A percentile compares a stretch with the other conserved stretches of the same genome.
Conservation (phyloP, 35 echinoderm and acorn worm genomes). For the Apostichopus japonicus region DNA sequence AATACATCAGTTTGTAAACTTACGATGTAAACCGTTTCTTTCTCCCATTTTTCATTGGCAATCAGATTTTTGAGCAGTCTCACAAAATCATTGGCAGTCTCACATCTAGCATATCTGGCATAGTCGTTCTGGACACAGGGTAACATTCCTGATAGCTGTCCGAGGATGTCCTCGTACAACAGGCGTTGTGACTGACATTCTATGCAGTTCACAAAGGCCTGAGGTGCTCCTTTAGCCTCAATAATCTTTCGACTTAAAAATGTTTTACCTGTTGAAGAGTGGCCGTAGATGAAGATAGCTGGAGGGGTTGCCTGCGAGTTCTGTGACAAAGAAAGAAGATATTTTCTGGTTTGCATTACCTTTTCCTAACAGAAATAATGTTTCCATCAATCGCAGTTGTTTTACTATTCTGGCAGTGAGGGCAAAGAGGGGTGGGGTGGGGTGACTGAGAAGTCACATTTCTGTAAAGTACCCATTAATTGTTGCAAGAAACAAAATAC, state of each 20-base stretch:
- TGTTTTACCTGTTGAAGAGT: conserved; percentile 87
- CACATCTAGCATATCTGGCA: conserved; percentile 70
- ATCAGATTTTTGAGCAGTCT: conserved; percentile 68
- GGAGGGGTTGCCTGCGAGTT: conserved; percentile 56
- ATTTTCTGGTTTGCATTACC: too few relatives aligned
- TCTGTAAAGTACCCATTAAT: too few relatives aligned
- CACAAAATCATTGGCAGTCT: conserved; percentile 91
- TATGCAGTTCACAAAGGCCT: conserved; percentile 83
- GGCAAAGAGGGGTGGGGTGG: too few relatives aligned
- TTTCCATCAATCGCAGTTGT: too few relatives aligned
- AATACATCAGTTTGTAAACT: conserved; percentile 36
- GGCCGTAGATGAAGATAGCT: conserved; percentile 83
- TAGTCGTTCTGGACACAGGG: conserved; percentile 75
- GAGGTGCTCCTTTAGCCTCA: conserved; percentile 33
- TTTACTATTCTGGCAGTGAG: too few relatives aligned
- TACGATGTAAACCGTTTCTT: conserved; percentile 94
- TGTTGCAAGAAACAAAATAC: too few relatives aligned
- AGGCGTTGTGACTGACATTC: conserved; percentile 82
- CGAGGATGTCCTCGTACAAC: conserved; percentile 81
- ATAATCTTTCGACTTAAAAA: conserved; percentile 56
- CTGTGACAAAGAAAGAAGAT: conserved; percentile 49
- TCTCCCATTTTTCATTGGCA: conserved; percentile 50
- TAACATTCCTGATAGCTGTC: conserved; percentile 68
- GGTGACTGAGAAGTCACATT: too few relatives aligned
- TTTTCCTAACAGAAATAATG: too few relatives aligned